Evolutionary conservation across 2,797 vertebrate species (phyloP).

Genomic region (Anolis apletophallus): DNA sequence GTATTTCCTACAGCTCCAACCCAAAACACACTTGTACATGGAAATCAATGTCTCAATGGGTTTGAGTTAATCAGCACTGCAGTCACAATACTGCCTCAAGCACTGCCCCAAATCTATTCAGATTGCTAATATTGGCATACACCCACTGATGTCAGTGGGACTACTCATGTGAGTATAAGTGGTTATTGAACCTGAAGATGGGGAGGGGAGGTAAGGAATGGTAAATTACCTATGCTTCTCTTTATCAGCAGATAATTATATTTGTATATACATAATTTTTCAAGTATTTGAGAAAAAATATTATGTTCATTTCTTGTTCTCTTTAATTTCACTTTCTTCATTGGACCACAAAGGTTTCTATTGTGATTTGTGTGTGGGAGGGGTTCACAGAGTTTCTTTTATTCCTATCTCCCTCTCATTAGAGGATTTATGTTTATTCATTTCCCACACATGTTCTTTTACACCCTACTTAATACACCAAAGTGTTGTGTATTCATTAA

Average conservation of each 20-base stretch:
- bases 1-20: neutral
- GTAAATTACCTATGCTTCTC: neutral
- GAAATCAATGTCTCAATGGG: neutral
- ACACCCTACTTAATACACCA: conserved; percentile 33
- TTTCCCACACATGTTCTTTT: conserved; percentile 44
- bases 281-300: neutral
- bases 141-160: conserved; percentile 12
- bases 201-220: neutral
- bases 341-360: neutral
- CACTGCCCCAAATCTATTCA: neutral
- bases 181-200: neutral
- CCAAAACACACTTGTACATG: neutral
- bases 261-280: conserved; percentile 14
- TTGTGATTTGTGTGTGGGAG: conserved; percentile 29
- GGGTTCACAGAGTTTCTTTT: conserved; percentile 27
- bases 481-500: conserved; percentile 34
- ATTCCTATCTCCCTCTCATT: conserved; percentile 26
- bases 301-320: conserved; percentile 23
- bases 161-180: neutral
- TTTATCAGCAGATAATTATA: conserved; percentile 21
- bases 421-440: conserved; percentile 41
- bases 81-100: neutral
- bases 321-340: conserved; percentile 37
- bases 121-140: conserved; percentile 7
- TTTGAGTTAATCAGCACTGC: neutral